Base-by-base conservation (phyloP, 2,113 vertebrate species). In the Prionailurus bengalensis region DNA sequence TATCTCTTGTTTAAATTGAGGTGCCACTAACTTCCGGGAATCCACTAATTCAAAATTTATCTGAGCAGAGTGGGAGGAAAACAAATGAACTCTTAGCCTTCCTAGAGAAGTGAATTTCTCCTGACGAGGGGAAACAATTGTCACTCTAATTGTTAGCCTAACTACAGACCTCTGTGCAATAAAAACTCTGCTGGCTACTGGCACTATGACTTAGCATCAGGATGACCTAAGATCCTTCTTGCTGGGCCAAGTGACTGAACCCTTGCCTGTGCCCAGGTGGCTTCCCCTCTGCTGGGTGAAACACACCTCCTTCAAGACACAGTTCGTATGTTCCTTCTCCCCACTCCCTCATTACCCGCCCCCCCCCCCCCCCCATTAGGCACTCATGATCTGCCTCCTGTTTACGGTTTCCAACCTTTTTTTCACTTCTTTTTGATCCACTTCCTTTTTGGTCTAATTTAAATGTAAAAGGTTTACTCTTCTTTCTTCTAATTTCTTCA, bases 301-400 rank as follows among this genome's bases (percentile, higher is more conserved):
- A 21, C 3, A 13, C 10, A 17, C 14, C 15, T 10, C 5, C 68
- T n/a, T 27, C 71, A 33, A 48, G 2, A 15, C 4, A 1, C 4
- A 21, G 29, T 33, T 48, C 9, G 8, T 36, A 27, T 17, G 25
- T 15, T 63, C n/a, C 23, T 21, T 36, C 73, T 79, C 61, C 29
- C 55, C 33, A 23, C 2, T 19, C 17, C 23, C 33, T 9, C 3
- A 0, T 0, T 9, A 7, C 21, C 58, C 58, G 7, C 4, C 5
- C 5, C 6, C 8, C 6, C 8, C 58, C 58, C 19, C 4, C 7
- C 4, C 4, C 15, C 29, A 8, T 1, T 1, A 27, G 14, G 42
- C 27, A 68, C 58, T 11, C 10, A 17, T 1, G 5, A 70, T n/a
- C 23, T 27, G 42, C 29, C 29, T 48, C 31, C 27, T 21, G 78